These are phyloP conservation scores for Dicyrtomina minuta DNA, from an alignment of 2,888 invertebrate genomes.

Conservation along the genomic window DNA sequence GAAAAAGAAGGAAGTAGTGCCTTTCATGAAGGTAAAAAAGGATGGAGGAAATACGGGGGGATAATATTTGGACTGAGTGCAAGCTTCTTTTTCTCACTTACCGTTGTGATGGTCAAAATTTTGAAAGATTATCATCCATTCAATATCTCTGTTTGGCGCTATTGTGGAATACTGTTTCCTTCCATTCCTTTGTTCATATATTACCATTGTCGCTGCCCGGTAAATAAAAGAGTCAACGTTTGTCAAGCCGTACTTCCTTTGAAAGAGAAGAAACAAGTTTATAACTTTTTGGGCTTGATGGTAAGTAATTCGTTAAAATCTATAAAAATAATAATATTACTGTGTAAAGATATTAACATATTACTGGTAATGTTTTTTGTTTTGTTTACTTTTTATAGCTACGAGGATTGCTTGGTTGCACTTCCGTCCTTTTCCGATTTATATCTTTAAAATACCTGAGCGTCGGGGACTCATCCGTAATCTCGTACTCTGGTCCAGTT, in stretches of 20 bases:
- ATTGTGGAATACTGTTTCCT: constrained; percentile 39
- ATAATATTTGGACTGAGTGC: constrained; percentile 42
- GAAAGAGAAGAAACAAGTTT: constrained; percentile 20
- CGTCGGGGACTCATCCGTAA: constrained; percentile 20
- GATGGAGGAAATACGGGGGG: constrained; percentile 40
- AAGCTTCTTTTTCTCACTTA: constrained; percentile 45
- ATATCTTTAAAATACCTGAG: constrained; percentile 25
- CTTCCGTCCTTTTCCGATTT: constrained; percentile 19
- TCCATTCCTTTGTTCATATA: constrained; percentile 35
- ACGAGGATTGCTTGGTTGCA: constrained; percentile 24
- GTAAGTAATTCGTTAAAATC: too few species aligned
- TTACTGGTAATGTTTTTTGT: too few species aligned
- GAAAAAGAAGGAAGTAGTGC: neutral
- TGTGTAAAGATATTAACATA: neutral
- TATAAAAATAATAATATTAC: too few species aligned
- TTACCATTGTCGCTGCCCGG: constrained; percentile 21
- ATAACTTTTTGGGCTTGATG: constrained; percentile 35
- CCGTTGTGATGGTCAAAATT: constrained; percentile 44
- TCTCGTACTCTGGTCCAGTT: constrained; percentile 25
- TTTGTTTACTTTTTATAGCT: constrained; percentile 14
- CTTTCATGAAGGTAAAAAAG: constrained; percentile 7
- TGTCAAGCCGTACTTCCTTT: constrained; percentile 36
- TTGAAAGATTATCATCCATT: constrained; percentile 42
- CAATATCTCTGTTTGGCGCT: constrained; percentile 47
- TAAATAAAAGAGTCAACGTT: neutral